Percentiles rank a stretch among this genome's conserved stretches.
Conservation (phyloP, 1,140 invertebrate species). For the Carposina sasakii region DNA sequence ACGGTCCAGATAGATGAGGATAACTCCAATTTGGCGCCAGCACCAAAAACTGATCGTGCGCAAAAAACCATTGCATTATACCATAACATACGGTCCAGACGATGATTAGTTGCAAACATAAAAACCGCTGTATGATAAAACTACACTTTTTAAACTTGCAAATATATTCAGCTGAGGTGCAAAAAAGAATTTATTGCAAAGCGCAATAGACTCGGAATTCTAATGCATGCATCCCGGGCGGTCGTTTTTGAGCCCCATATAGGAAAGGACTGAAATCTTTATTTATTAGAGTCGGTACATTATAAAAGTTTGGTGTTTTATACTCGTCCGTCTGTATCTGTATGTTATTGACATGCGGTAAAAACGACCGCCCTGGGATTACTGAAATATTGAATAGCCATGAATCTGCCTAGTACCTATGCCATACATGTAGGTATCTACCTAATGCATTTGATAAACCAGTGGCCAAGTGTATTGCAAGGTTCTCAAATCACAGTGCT, state of each 20-base stretch:
- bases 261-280: constrained; percentile 64
- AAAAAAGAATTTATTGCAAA: constrained; percentile 69
- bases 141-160: too few relatives aligned
- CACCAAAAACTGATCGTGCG: not conserved
- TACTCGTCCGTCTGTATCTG: too few relatives aligned
- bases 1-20: too few relatives aligned
- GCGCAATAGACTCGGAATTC: constrained; percentile 65
- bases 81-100: constrained; percentile 27
- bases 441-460: too few relatives aligned
- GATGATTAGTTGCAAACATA: too few relatives aligned
- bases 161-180: constrained; percentile 66
- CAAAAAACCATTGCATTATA: constrained; percentile 23
- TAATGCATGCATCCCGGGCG: constrained; percentile 61
- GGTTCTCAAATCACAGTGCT: too few relatives aligned
- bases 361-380: constrained; percentile 31
- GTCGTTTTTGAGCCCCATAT: constrained; percentile 64
- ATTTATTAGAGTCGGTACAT: constrained; percentile 69
- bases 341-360: constrained; percentile 39
- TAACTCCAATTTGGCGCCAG: too few relatives aligned
- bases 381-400: too few relatives aligned
- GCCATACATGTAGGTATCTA: too few relatives aligned
- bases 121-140: too few relatives aligned
- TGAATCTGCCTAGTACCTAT: too few relatives aligned
- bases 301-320: constrained; percentile 58
- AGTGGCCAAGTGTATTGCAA: too few relatives aligned